Evolutionary conservation across 2,113 vertebrate species (phyloP), one percentile per base, ranked within the genome.

Genomic region (Ailurus styani): DNA sequence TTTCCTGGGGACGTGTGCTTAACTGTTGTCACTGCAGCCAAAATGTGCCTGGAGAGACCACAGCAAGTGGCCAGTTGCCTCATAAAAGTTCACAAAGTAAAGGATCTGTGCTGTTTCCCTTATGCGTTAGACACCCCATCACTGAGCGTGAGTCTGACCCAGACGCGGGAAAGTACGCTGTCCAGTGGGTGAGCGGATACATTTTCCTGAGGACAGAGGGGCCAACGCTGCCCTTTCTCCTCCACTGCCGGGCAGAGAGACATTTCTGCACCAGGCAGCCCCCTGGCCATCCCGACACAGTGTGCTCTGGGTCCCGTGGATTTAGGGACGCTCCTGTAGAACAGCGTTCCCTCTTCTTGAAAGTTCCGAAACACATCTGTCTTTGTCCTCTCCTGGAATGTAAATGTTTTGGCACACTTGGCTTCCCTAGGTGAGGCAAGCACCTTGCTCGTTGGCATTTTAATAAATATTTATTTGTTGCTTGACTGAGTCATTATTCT

Each of bases 401-500:
- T 83, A 77, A 42, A 82, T 52, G 21, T 52, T 62, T 82, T 82
- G 55, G 91, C 77, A 52, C 18, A 7, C 57, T 93, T n/a, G 40
- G 72, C 37, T 85, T 87, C 88, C 70, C 89, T 27, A 78, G 86
- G 64, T 77, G 52, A 57, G 27, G 68, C 62, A 34, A 55, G 7
- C 37, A 27, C 10, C 15, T 21, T 45, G 62, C 68, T 81, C 50
- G 14, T 27, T 79, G 21, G 93, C 86, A 27, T 82, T 78, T 88
- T 88, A 85, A 88, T 78, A 85, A 62, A 50, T 88, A 82, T 85
- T 70, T 68, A 66, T 84, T 86, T 87, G 23, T 75, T 18, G 17
- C 18, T 20, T 89, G 79, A 82, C 86, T 88, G 82, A 52, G 31
- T 94, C 54, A 6, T 94, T 57, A 40, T 77, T 55, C 62, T 42